Conservation (phyloP, 2,113 vertebrate species). For the Ageneiosus marmoratus region DNA sequence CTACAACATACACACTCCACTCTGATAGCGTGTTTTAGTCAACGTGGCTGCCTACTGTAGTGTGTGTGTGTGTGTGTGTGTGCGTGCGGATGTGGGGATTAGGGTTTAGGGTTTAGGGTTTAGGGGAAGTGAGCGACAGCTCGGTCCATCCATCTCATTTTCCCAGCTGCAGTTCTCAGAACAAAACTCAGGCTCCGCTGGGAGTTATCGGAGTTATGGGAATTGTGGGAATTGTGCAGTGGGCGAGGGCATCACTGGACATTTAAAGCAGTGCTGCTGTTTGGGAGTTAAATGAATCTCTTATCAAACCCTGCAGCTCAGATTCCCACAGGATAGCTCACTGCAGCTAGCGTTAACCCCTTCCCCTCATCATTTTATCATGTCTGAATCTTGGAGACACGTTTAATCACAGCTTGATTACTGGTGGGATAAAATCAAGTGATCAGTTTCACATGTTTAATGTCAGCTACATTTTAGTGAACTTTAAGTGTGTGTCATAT, state of each 20-base stretch:
- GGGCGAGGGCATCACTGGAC: neutral
- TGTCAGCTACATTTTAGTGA: neutral
- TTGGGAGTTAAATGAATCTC: constrained; percentile 3
- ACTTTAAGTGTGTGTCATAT: neutral
- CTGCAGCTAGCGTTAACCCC: neutral
- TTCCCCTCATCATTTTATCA: neutral
- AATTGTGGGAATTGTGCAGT: constrained; percentile 24
- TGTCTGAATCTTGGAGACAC: no score
- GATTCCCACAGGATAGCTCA: neutral
- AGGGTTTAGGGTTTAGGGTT: neutral
- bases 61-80: neutral
- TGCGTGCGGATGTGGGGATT: neutral
- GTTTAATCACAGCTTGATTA: neutral
- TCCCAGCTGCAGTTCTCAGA: constrained; percentile 28
- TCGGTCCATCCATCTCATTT: neutral
- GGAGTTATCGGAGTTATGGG: neutral
- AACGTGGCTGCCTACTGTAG: neutral
- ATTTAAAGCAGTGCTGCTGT: neutral
- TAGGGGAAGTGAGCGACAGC: neutral
- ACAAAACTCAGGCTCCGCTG: constrained; percentile 5
- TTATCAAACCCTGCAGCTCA: neutral
- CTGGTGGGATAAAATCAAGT: neutral
- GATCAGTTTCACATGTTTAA: no score
- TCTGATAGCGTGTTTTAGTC: neutral
- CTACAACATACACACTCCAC: neutral